phyloP scores from a whole-genome alignment of 2,797 vertebrate genomes.

The Pangasius krempfi region DNA sequence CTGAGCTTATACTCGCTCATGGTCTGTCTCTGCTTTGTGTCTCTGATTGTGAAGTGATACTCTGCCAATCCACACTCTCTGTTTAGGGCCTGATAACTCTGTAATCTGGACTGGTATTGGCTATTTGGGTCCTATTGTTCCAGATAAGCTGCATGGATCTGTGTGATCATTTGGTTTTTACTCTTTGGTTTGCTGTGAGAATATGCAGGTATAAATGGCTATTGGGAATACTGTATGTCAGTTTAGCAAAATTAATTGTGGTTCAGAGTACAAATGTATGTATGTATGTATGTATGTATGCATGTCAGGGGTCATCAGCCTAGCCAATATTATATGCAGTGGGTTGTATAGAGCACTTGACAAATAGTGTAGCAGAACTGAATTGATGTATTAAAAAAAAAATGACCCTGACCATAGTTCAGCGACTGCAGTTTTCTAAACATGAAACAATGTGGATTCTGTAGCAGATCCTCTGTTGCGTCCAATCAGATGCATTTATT shows the following conservation, averaged over 20 bases:
- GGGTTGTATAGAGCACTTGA: background rate
- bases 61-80: background rate
- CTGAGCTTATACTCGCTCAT: background rate
- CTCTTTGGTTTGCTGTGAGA: background rate
- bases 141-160: background rate
- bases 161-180: background rate
- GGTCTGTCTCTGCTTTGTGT: background rate
- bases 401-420: background rate
- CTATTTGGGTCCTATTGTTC: background rate
- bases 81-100: conserved; percentile 4
- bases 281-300: background rate
- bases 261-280: no score
- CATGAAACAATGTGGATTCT: background rate
- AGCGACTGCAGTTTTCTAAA: background rate
- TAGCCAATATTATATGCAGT: background rate
- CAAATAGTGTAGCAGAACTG: background rate
- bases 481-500: background rate
- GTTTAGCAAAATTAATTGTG: background rate
- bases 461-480: background rate
- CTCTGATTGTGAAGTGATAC: background rate
- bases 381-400: background rate
- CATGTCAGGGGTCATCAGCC: background rate
- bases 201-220: background rate
- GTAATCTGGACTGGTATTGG: background rate
- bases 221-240: background rate